Percentiles rank a stretch among this genome's conserved stretches.
These are phyloP conservation scores for Choristoneura rosaceana DNA, from an alignment of 2,888 invertebrate genomes.

Conservation along the genomic window DNA sequence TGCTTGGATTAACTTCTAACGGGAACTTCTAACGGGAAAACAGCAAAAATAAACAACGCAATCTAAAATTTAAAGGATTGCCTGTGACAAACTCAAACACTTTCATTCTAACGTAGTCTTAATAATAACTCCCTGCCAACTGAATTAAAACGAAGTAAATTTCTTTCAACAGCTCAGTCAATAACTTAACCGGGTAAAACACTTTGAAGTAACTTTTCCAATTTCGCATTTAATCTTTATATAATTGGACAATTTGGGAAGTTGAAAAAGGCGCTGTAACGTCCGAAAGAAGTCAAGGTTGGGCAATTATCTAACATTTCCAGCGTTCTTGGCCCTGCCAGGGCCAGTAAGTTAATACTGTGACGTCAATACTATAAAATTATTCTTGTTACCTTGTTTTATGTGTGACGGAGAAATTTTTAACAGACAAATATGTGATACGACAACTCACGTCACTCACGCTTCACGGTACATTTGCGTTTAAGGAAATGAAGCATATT, in stretches of 20 bases:
- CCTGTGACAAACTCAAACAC: no score
- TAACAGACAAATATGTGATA: neutral
- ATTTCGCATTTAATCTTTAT: conserved; percentile 31
- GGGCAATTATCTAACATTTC: neutral
- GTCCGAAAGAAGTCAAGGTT: conserved; percentile 4
- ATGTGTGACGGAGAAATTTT: neutral
- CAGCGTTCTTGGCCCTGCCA: neutral
- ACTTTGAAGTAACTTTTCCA: conserved; percentile 36
- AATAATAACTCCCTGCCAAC: neutral
- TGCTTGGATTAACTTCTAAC: no score
- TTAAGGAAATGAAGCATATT: neutral
- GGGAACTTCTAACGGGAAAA: no score
- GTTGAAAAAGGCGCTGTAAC: conserved; percentile 6
- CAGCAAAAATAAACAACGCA: no score
- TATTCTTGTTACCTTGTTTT: neutral
- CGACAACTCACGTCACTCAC: neutral
- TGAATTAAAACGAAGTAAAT: conserved; percentile 27
- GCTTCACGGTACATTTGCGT: conserved; percentile 2
- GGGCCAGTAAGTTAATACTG: neutral
- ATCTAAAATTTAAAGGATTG: no score
- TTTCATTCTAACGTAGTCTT: neutral
- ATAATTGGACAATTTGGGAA: conserved; percentile 38
- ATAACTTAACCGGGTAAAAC: conserved; percentile 29
- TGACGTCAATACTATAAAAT: neutral
- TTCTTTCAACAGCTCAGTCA: conserved; percentile 31